phyloP scores from a whole-genome alignment of 2,797 vertebrate species.

The Lacerta viridis region DNA sequence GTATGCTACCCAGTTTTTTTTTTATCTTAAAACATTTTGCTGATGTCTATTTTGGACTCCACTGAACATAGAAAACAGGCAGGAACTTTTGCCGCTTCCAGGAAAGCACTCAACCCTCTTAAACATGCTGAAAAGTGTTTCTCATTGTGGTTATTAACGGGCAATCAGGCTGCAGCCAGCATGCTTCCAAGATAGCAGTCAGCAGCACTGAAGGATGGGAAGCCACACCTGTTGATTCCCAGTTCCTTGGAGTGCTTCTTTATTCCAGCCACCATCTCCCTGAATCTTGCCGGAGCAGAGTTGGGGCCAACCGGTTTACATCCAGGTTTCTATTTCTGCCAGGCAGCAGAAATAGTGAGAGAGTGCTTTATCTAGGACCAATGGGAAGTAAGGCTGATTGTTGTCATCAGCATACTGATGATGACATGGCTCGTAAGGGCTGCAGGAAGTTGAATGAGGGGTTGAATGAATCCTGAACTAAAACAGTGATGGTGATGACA shows the following conservation, averaged over 20 bases:
- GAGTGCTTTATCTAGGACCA: not conserved
- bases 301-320: not conserved
- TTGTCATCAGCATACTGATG: slow-evolving; percentile 8
- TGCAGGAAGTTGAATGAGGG: slow-evolving; percentile 9
- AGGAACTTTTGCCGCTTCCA: not conserved
- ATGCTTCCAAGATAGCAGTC: not conserved
- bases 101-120: not conserved
- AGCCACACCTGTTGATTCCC: slow-evolving; percentile 3
- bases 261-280: not conserved
- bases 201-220: not conserved
- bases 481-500: not conserved
- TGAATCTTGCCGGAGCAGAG: slow-evolving; percentile 6
- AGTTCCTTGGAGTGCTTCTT: slow-evolving; percentile 14
- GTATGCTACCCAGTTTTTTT: fast-evolving
- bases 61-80: not conserved
- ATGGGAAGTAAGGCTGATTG: not conserved
- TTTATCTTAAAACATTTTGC: not conserved
- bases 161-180: not conserved
- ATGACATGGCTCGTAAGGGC: slow-evolving; percentile 5
- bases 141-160: not conserved
- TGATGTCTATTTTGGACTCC: not conserved
- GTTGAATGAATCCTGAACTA: not conserved
- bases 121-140: slow-evolving; percentile 9
- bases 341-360: not conserved
- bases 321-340: slow-evolving; percentile 9